Evolutionary conservation across 2,797 vertebrate species (phyloP).

Genomic region (Synaphobranchus kaupii): DNA sequence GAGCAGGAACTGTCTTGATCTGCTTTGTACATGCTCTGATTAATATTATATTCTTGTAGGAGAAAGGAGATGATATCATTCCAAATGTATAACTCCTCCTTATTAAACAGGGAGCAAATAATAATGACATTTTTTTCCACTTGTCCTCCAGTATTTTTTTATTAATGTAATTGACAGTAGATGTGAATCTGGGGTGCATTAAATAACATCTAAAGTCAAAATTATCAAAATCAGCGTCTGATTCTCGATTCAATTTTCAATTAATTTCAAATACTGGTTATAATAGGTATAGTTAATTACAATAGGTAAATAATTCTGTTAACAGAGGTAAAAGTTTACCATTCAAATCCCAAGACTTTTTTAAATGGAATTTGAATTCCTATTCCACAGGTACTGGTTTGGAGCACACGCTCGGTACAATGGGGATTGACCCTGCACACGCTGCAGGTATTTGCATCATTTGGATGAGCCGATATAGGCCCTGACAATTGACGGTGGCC

Average conservation of each 20-base stretch:
- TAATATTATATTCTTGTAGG: neutral
- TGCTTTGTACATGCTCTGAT: slow-evolving; percentile 9
- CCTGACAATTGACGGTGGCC: too few species aligned
- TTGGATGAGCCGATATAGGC: too few species aligned
- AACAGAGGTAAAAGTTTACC: too few species aligned
- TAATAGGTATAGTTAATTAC: too few species aligned
- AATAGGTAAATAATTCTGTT: too few species aligned
- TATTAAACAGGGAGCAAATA: neutral
- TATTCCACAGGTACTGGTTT: too few species aligned
- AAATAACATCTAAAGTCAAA: neutral
- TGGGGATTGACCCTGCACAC: too few species aligned
- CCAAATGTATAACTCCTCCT: neutral
- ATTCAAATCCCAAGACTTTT: too few species aligned
- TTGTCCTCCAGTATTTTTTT: neutral
- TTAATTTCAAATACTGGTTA: neutral
- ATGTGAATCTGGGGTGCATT: neutral
- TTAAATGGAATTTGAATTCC: too few species aligned
- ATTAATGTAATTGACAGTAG: neutral
- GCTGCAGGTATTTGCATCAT: too few species aligned
- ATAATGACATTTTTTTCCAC: neutral
- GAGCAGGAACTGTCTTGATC: neutral
- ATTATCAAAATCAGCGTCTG: neutral
- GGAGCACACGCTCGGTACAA: too few species aligned
- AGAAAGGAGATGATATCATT: neutral
- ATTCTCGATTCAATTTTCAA: neutral